Base-by-base conservation (phyloP, 2,797 vertebrate genomes). In the Zenarchopterus dispar region DNA sequence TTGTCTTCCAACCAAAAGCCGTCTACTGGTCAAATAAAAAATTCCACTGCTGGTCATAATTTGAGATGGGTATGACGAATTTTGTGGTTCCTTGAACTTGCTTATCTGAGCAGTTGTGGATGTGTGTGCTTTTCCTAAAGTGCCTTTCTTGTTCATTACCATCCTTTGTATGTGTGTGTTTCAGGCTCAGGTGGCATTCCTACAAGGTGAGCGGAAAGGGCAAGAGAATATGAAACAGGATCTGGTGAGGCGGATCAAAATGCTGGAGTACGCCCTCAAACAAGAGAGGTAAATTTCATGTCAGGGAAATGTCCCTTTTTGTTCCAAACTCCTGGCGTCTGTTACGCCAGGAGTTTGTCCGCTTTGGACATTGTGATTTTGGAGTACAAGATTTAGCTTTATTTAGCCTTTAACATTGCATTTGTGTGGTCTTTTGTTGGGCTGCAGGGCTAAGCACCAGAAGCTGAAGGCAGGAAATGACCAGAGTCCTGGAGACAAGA, bases 391-490 rank as follows among this genome's bases (percentile, higher is more conserved):
- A 23, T 18, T 22, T 54, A 36, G 17, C 33, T 57, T 5, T 17
- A 1, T 46, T 51, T 23, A n/a, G 8, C 31, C 50, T 44, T 4
- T 66, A 56, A 64, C 11, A 23, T 59, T 56, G 22, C 61, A 73
- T 73, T 77, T 73, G 5, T 81, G 73, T 77, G 79, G 75, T 68
- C 1, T 23, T 65, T 51, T 56, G 21, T 73, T 60, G 69, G 28
- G 26, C 70, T 70, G 60, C 82, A 97, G 96, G 88, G 87, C 95
- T 21, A 97, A 97, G 70, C 95, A 96, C 56, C 96, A 97, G 89
- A 97, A 97, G 70, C 84, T 97, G 82, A 97, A 97, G 84, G 94
- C 94, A 0, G 95, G 95, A 67, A 94, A 91, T 0, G 96, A 97
- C 56, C 91, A 91, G 75, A 95, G 91, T 82, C 90, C 91, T 0